Conservation (phyloP, 2,888 invertebrate species). For the Idaea aversata region DNA sequence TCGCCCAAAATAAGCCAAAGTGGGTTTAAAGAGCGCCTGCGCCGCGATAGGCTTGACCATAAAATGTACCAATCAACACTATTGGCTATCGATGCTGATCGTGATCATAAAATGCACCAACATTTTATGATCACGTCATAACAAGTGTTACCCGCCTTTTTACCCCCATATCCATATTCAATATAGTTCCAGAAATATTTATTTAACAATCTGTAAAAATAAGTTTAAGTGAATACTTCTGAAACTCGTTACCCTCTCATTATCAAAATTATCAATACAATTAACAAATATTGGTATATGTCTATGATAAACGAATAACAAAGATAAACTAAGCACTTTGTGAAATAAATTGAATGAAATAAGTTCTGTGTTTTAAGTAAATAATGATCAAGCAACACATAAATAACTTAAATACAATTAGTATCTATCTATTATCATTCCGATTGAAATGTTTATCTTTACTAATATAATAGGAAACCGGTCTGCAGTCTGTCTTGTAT, state of each 20-base stretch:
- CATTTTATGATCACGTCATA: too few species aligned
- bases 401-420: background rate
- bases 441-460: background rate
- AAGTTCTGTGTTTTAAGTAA: constrained; percentile 9
- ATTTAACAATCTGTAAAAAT: background rate
- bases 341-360: too few species aligned
- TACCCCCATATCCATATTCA: background rate
- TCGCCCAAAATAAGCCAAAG: background rate
- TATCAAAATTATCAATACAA: background rate
- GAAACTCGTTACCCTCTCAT: background rate
- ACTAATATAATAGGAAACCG: background rate
- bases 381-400: constrained; percentile 2
- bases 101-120: background rate
- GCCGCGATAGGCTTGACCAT: background rate
- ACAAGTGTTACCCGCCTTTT: too few species aligned
- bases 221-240: background rate
- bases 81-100: too few species aligned
- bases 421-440: background rate
- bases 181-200: background rate
- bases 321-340: background rate
- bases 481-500: background rate
- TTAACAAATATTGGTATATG: background rate
- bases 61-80: too few species aligned
- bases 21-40: background rate
- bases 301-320: background rate